Percentiles rank a stretch among this genome's conserved stretches.
These are phyloP conservation scores for Zaprionus inermis DNA, from an alignment of 1,140 invertebrate species.

Conservation along the genomic window DNA sequence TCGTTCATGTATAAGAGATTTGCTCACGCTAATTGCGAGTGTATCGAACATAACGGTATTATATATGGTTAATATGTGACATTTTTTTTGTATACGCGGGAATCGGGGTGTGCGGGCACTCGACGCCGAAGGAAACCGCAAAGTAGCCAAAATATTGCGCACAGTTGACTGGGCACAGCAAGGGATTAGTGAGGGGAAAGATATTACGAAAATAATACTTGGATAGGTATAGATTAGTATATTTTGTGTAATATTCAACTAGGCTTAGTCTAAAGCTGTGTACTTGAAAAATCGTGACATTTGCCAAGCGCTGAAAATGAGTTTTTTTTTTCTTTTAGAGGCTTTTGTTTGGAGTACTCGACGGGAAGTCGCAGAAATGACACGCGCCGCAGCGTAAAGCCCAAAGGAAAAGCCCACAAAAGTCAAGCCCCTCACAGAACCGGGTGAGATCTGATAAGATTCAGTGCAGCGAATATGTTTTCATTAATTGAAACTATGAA, in stretches of 20 bases:
- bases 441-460: neutral
- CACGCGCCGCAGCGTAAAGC: conserved; percentile 45
- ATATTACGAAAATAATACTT: neutral
- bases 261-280: conserved; percentile 3
- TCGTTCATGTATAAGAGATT: conserved; percentile 70
- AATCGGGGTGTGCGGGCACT: conserved; percentile 52
- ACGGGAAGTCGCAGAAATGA: conserved; percentile 70
- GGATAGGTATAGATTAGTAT: neutral
- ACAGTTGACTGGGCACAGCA: conserved; percentile 47
- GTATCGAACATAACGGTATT: conserved; percentile 29
- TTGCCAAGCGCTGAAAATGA: conserved; percentile 58
- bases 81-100: conserved; percentile 42
- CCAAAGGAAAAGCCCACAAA: conserved; percentile 22
- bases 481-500: conserved; percentile 62
- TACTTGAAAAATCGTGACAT: conserved; percentile 74
- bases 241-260: neutral
- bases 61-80: conserved; percentile 51
- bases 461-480: conserved; percentile 53
- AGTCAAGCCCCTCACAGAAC: conserved; percentile 54
- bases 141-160: conserved; percentile 77
- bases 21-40: conserved; percentile 74
- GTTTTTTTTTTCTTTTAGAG: conserved; percentile 46
- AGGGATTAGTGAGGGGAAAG: neutral
- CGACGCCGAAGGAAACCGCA: conserved; percentile 55
- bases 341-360: conserved; percentile 10